Evolutionary conservation across 2,888 invertebrate species (phyloP).

Genomic region (Oxyteleia sp.): DNA sequence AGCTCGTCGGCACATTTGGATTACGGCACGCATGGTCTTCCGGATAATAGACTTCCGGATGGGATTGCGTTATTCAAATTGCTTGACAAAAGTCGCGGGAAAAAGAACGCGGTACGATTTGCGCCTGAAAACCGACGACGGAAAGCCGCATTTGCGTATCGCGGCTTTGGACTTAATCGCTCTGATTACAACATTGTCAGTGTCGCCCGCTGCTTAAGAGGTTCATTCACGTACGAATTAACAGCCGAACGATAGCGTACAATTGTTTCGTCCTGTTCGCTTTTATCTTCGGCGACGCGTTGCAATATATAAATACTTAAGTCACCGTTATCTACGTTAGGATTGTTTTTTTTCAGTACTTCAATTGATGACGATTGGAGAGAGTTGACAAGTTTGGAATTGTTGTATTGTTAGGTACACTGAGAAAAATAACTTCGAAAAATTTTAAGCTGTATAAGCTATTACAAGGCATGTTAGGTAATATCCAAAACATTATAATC

Average conservation of each 20-base stretch:
- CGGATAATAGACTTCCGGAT: conserved; percentile 70
- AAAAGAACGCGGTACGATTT: conserved; percentile 39
- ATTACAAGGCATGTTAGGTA: too few relatives aligned
- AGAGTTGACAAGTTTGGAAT: too few relatives aligned
- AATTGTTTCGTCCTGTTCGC: conserved; percentile 55
- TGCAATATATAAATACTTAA: not conserved
- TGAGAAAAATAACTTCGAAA: too few relatives aligned
- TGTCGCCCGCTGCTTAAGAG: conserved; percentile 36
- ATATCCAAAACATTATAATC: too few relatives aligned
- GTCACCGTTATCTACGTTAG: not conserved
- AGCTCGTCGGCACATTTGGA: conserved; percentile 40
- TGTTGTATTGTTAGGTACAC: too few relatives aligned
- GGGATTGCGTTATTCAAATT: conserved; percentile 67
- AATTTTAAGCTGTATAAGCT: too few relatives aligned
- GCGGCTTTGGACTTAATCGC: conserved; percentile 61
- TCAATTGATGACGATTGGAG: too few relatives aligned
- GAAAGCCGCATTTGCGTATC: conserved; percentile 62
- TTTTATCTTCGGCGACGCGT: conserved; percentile 25
- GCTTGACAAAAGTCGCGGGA: conserved; percentile 58
- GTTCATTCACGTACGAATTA: conserved; percentile 63
- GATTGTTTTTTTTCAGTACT: too few relatives aligned
- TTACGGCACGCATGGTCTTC: conserved; percentile 47
- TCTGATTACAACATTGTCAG: conserved; percentile 66
- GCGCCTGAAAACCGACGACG: conserved; percentile 54
- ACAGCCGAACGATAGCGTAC: conserved; percentile 33